Conservation (phyloP, 2,888 invertebrate genomes). For the Theretra japonica region DNA sequence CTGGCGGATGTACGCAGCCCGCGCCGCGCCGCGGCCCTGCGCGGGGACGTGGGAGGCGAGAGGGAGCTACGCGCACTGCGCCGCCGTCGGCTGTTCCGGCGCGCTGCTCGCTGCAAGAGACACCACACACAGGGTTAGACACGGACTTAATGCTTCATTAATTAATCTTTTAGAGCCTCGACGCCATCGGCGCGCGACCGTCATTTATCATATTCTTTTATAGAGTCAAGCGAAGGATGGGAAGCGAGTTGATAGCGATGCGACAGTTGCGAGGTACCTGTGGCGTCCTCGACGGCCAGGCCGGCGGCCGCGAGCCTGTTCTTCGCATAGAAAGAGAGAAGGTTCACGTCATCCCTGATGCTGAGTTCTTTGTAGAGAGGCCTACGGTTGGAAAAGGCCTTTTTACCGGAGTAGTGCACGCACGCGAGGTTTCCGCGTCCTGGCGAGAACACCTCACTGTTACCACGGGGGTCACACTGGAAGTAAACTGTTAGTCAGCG, state of each 20-base stretch:
- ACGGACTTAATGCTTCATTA: conserved; percentile 74
- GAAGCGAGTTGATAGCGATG: conserved; percentile 72
- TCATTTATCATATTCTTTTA: conserved; percentile 67
- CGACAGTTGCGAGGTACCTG: conserved; percentile 77
- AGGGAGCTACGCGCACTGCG: conserved; percentile 83
- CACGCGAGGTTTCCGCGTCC: conserved; percentile 94
- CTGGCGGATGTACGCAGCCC: conserved; percentile 52
- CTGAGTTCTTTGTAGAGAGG: conserved; percentile 90
- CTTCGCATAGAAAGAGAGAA: conserved; percentile 94
- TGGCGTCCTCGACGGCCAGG: conserved; percentile 75
- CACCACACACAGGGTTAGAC: conserved; percentile 84
- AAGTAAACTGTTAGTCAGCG: conserved; percentile 71
- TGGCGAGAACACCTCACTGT: conserved; percentile 81
- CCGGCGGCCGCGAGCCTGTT: conserved; percentile 88
- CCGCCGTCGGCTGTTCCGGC: conserved; percentile 84
- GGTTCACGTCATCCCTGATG: conserved; percentile 93
- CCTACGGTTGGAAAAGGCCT: conserved; percentile 90
- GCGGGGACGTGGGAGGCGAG: conserved; percentile 46
- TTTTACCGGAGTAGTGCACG: conserved; percentile 92
- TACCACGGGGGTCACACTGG: conserved; percentile 73
- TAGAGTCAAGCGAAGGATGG: conserved; percentile 74
- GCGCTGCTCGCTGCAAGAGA: conserved; percentile 84
- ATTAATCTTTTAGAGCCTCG: conserved; percentile 57
- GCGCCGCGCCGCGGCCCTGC: conserved; percentile 56
- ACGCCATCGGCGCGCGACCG: conserved; percentile 58